These are phyloP conservation scores for Dione juno DNA, from an alignment of 2,888 invertebrate genomes.

Conservation along the genomic window DNA sequence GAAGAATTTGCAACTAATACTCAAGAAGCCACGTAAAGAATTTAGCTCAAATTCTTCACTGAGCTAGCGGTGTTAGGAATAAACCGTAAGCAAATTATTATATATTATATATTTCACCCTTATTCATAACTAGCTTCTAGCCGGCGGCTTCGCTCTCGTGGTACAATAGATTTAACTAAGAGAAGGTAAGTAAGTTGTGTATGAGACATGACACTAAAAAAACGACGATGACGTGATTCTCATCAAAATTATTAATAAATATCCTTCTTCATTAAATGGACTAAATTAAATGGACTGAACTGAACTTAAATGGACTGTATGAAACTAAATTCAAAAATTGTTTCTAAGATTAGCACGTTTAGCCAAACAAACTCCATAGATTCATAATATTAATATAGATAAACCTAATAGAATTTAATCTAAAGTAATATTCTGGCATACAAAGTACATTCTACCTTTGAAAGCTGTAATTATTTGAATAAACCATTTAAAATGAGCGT, in stretches of 20 bases:
- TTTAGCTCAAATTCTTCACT: constrained; percentile 34
- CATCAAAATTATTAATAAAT: too few relatives aligned
- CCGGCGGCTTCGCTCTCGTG: too few relatives aligned
- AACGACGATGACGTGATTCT: too few relatives aligned
- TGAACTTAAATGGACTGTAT: too few relatives aligned
- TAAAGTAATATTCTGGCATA: not conserved
- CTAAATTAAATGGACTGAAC: too few relatives aligned
- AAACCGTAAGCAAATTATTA: constrained; percentile 18
- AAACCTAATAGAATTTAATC: not conserved
- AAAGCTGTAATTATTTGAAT: constrained; percentile 12
- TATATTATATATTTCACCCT: constrained; percentile 7
- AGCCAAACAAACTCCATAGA: too few relatives aligned
- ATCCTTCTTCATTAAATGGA: too few relatives aligned
- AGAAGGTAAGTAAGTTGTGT: too few relatives aligned
- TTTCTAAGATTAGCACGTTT: too few relatives aligned
- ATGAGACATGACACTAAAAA: too few relatives aligned
- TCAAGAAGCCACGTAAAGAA: constrained; percentile 32
- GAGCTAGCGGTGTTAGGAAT: constrained; percentile 34
- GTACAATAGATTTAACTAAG: too few relatives aligned
- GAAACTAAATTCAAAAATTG: too few relatives aligned
- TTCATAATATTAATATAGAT: not conserved
- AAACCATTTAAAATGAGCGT: not conserved
- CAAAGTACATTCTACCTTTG: not conserved
- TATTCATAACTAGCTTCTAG: not conserved
- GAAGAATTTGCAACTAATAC: constrained; percentile 33